Percentiles rank a stretch among this genome's conserved stretches.
Conservation (phyloP, 2,797 vertebrate species). For the Acanthornis magna region DNA sequence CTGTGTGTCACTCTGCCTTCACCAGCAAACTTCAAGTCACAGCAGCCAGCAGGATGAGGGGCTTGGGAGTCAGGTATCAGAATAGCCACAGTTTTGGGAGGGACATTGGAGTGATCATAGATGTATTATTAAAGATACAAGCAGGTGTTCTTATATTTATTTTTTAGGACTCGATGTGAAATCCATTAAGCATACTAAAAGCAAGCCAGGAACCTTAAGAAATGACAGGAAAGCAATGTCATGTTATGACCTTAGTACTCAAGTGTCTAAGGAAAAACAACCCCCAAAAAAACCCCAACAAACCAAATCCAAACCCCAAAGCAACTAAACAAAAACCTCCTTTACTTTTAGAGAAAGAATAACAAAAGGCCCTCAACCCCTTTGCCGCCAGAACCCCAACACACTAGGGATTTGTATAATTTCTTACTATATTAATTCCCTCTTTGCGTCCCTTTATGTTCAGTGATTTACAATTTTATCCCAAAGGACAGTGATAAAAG, state of each 20-base stretch:
- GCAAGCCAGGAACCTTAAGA: not conserved
- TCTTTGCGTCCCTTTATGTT: not conserved
- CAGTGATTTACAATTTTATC: not conserved
- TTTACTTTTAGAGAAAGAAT: not conserved
- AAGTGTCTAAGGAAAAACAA: not conserved
- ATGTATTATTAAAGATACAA: not conserved
- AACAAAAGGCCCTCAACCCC: not conserved
- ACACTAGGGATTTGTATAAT: not conserved
- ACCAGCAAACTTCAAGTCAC: not conserved
- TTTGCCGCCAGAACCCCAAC: not conserved
- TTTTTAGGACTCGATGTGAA: not conserved
- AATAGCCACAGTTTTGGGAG: not conserved
- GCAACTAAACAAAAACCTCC: not conserved
- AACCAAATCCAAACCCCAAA: not conserved
- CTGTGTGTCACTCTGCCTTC: fast-evolving
- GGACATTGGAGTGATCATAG: not conserved
- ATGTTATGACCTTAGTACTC: not conserved
- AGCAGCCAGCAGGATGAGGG: not conserved
- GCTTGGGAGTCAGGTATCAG: not conserved
- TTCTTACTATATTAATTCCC: not conserved
- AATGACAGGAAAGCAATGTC: not conserved
- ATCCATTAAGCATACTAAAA: not conserved
- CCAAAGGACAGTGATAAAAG: not conserved
- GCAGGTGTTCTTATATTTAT: not conserved
- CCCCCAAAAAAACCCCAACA: not conserved